Conservation (phyloP, 2,797 vertebrate genomes). For the Phoxinus dragarum region DNA sequence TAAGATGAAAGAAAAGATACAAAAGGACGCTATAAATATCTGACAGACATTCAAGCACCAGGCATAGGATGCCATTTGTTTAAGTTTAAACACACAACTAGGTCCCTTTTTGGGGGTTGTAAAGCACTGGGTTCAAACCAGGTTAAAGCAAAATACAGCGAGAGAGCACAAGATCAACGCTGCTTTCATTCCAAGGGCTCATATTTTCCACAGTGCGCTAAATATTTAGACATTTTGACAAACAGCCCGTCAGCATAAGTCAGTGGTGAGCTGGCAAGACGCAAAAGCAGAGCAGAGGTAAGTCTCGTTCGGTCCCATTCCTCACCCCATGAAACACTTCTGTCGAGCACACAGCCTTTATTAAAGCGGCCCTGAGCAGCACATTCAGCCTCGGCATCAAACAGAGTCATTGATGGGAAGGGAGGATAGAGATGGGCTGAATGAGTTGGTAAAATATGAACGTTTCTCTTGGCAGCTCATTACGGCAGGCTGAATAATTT, state of each 20-base stretch:
- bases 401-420: conserved; percentile 23
- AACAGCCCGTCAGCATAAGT: conserved; percentile 47
- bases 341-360: conserved; percentile 36
- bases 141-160: conserved; percentile 17
- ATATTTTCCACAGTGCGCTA: conserved; percentile 41
- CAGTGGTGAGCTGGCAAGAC: conserved; percentile 37
- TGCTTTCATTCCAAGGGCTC: conserved; percentile 41
- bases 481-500: conserved; percentile 28
- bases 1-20: neutral
- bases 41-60: neutral
- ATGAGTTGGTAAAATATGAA: conserved; percentile 28
- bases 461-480: conserved; percentile 32
- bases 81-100: conserved; percentile 10
- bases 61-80: neutral
- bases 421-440: conserved; percentile 15
- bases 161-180: conserved; percentile 8
- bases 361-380: conserved; percentile 40
- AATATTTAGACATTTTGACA: conserved; percentile 56
- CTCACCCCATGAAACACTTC: conserved; percentile 41
- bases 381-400: conserved; percentile 20
- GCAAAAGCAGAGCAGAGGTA: conserved; percentile 42
- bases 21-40: neutral
- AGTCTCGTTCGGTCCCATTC: conserved; percentile 36
- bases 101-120: neutral
- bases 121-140: conserved; percentile 22